These are phyloP conservation scores for Seriola rivoliana DNA, from an alignment of 2,113 vertebrate species.

Conservation along the genomic window DNA sequence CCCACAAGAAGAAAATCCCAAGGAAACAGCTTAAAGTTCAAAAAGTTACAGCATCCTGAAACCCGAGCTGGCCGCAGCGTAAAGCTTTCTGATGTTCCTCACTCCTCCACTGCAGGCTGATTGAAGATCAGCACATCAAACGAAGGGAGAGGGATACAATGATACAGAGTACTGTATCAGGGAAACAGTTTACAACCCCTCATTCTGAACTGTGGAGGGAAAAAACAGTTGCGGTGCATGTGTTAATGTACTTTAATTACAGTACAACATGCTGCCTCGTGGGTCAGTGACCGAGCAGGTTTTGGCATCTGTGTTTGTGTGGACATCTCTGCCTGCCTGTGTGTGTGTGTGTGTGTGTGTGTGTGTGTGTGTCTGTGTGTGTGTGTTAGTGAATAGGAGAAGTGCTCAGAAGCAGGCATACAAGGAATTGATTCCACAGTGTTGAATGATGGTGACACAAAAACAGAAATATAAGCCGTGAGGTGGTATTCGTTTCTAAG, in stretches of 20 bases:
- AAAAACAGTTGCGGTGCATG: conserved; percentile 60
- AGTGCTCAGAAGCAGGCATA: conserved; percentile 42
- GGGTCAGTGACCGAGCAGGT: conserved; percentile 41
- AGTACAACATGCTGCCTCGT: conserved; percentile 50
- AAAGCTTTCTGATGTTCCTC: conserved; percentile 65
- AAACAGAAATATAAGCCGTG: conserved; percentile 70
- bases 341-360: conserved; percentile 24
- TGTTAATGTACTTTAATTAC: conserved; percentile 79
- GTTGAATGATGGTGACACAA: conserved; percentile 54
- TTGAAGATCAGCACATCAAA: conserved; percentile 77
- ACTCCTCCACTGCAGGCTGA: conserved; percentile 51
- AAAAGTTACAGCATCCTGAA: conserved; percentile 75
- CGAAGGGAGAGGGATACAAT: conserved; percentile 46
- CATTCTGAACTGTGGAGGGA: conserved; percentile 28
- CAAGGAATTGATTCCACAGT: conserved; percentile 49
- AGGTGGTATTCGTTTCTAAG: conserved; percentile 65
- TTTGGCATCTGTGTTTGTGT: conserved; percentile 57
- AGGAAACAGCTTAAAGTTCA: conserved; percentile 66
- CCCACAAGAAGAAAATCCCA: conserved; percentile 57
- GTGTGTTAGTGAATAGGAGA: background rate
- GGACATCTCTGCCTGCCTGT: conserved; percentile 15
- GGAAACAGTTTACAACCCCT: conserved; percentile 64
- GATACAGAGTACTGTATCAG: conserved; percentile 64
- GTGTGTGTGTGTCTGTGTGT: conserved; percentile 32
- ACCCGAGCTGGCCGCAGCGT: conserved; percentile 57